phyloP scores from a whole-genome alignment of 1,140 invertebrate genomes.

The Lasaia peninsularis region DNA sequence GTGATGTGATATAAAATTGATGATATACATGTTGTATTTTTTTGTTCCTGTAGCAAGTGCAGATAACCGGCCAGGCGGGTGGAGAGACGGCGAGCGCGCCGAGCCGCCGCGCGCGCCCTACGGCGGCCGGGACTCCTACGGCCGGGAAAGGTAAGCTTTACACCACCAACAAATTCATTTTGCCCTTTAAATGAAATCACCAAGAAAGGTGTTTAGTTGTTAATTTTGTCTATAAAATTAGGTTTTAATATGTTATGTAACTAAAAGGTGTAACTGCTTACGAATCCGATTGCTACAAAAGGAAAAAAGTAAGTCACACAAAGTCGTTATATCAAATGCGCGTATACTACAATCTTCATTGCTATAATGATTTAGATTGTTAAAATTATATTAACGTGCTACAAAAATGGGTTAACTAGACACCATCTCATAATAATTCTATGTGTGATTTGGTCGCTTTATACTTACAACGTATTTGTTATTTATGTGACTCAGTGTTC shows the following conservation, averaged over 20 bases:
- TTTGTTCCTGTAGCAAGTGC: constrained; percentile 53
- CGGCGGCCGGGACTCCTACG: constrained; percentile 68
- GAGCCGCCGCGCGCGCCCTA: constrained; percentile 63
- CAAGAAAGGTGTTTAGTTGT: too few species aligned
- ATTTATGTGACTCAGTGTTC: too few species aligned
- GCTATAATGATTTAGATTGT: not conserved
- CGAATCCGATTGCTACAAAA: too few species aligned
- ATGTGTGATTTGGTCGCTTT: constrained; percentile 7
- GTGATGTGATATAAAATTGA: too few species aligned
- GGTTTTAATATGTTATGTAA: too few species aligned
- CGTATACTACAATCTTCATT: not conserved
- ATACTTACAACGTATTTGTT: not conserved
- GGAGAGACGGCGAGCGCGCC: constrained; percentile 71
- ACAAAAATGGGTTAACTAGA: constrained; percentile 10
- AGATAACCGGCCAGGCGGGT: constrained; percentile 77
- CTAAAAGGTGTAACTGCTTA: too few species aligned
- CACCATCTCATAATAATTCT: not conserved
- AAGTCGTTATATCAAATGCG: not conserved
- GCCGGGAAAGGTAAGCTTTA: constrained; percentile 34
- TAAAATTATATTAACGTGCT: not conserved
- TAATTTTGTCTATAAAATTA: too few species aligned
- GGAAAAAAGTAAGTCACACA: too few species aligned
- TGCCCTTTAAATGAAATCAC: too few species aligned
- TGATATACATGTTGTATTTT: constrained; percentile 1
- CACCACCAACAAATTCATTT: too few species aligned